Evolutionary conservation across 2,888 invertebrate species (phyloP).

Genomic region (Andrena bucephala): DNA sequence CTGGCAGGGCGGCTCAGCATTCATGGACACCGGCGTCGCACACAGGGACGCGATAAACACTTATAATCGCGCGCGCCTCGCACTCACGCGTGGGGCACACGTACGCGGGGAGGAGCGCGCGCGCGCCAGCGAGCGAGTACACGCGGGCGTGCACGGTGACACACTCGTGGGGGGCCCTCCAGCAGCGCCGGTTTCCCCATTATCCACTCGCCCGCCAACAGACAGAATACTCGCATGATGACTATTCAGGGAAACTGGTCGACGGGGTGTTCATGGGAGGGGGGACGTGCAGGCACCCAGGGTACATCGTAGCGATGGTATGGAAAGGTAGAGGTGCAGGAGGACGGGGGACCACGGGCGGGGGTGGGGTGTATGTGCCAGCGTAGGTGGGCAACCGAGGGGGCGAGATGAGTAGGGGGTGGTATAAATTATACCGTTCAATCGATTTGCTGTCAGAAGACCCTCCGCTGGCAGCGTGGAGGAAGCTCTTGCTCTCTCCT

Average conservation of each 20-base stretch:
- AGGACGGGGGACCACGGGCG: slow-evolving; percentile 50
- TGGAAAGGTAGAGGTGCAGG: slow-evolving; percentile 24
- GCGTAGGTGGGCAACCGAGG: slow-evolving; percentile 70
- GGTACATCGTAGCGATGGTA: slow-evolving; percentile 53
- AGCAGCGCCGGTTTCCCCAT: slow-evolving; percentile 73
- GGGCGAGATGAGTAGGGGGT: slow-evolving; percentile 78
- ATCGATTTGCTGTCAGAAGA: slow-evolving; percentile 85
- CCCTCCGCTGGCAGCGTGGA: slow-evolving; percentile 79
- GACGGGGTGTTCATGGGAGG: slow-evolving; percentile 53
- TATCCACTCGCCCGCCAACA: slow-evolving; percentile 79
- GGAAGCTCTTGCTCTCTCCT: slow-evolving; percentile 9
- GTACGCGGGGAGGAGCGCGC: neutral
- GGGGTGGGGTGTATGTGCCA: slow-evolving; percentile 71
- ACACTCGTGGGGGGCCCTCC: slow-evolving; percentile 64
- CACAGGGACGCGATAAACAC: slow-evolving; percentile 58
- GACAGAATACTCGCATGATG: slow-evolving; percentile 78
- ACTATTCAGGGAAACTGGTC: slow-evolving; percentile 78
- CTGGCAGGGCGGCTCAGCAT: slow-evolving; percentile 17
- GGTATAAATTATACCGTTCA: slow-evolving; percentile 85
- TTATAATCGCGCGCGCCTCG: slow-evolving; percentile 57
- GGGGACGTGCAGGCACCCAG: slow-evolving; percentile 47
- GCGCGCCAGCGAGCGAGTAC: slow-evolving; percentile 9
- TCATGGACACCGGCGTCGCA: slow-evolving; percentile 34
- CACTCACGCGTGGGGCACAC: neutral
- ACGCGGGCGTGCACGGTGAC: slow-evolving; percentile 54